Evolutionary conservation across 2,888 invertebrate species (phyloP).

Genomic region (Meiosimyza decipiens): DNA sequence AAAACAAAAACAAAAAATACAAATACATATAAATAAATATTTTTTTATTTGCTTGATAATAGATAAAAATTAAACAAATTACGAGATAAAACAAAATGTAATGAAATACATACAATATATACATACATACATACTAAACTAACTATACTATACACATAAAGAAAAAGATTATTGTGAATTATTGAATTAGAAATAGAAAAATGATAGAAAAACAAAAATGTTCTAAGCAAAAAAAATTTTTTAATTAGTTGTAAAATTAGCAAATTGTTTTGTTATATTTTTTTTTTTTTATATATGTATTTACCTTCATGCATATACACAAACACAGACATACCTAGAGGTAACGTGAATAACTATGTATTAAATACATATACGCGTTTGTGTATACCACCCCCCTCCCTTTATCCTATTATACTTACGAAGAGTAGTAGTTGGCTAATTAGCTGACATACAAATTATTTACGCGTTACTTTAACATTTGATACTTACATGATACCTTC

Average conservation of each 20-base stretch:
- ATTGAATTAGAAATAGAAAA: too few relatives aligned
- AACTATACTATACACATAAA: not conserved
- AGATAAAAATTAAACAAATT: constrained; percentile 22
- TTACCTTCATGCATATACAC: constrained; percentile 26
- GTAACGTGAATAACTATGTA: not conserved
- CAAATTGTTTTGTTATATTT: constrained; percentile 41
- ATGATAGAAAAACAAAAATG: constrained; percentile 9
- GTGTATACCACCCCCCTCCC: constrained; percentile 3
- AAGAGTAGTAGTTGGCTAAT: too few relatives aligned
- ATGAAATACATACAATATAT: constrained; percentile 7
- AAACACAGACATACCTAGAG: constrained; percentile 16
- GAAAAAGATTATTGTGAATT: not conserved
- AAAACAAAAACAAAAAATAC: not conserved
- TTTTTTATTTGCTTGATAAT: constrained; percentile 26
- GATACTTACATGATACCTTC: constrained; percentile 25
- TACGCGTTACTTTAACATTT: too few relatives aligned
- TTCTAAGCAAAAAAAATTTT: constrained; percentile 25
- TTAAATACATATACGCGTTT: not conserved
- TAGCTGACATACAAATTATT: too few relatives aligned
- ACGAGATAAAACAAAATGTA: constrained; percentile 34
- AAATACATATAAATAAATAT: not conserved
- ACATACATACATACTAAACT: constrained; percentile 10
- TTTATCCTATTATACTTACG: too few relatives aligned
- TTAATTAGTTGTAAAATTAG: constrained; percentile 37
- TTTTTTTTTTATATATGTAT: constrained; percentile 29